These are phyloP conservation scores for Notamacropus eugenii DNA, from an alignment of 2,797 vertebrate genomes.

Conservation along the genomic window DNA sequence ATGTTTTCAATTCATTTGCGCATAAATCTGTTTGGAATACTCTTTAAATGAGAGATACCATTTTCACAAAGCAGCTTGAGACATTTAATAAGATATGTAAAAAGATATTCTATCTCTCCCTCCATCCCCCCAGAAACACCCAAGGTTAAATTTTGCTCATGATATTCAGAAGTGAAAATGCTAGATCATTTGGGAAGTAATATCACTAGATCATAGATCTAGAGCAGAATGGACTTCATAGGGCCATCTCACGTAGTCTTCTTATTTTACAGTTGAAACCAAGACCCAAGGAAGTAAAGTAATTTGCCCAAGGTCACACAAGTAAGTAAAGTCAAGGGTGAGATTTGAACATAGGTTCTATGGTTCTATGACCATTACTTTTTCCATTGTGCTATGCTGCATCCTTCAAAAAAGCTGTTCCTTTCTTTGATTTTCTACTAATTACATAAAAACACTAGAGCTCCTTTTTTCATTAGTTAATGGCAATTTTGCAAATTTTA, in stretches of 20 bases:
- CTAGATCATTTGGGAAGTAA: not conserved
- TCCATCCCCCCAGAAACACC: not conserved
- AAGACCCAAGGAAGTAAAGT: not conserved
- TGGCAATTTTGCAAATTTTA: not conserved
- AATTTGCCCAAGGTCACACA: not conserved
- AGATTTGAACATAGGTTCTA: not conserved
- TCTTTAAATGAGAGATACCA: not conserved
- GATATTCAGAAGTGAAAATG: not conserved
- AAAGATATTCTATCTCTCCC: not conserved
- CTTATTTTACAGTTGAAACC: not conserved
- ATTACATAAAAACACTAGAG: not conserved
- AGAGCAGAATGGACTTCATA: not conserved
- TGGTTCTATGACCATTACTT: not conserved
- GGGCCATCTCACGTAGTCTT: not conserved
- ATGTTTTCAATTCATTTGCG: slow-evolving; percentile 15
- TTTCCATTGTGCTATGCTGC: not conserved
- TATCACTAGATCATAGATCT: not conserved
- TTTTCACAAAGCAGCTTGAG: not conserved
- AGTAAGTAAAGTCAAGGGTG: not conserved
- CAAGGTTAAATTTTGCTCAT: not conserved
- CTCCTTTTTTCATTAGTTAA: not conserved
- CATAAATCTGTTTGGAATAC: not conserved
- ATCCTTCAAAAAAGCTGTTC: not conserved
- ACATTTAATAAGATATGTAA: not conserved
- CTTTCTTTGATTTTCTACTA: not conserved